Conservation (phyloP, 2,113 vertebrate species). For the Xiphophorus maculatus region DNA sequence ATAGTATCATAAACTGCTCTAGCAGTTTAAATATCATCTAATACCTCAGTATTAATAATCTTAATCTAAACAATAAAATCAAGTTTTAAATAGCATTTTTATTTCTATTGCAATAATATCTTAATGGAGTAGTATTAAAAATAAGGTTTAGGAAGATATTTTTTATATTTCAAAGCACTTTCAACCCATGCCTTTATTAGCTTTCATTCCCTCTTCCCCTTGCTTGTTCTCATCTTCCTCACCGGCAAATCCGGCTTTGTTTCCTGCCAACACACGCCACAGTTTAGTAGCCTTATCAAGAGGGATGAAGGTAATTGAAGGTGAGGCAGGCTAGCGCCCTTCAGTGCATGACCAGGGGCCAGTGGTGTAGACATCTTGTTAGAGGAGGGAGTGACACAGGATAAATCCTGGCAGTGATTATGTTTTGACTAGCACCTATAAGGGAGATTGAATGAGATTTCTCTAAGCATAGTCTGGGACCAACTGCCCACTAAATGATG, state of each 20-base stretch:
- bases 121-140: neutral
- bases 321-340: slow-evolving; percentile 50
- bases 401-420: slow-evolving; percentile 34
- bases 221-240: slow-evolving; percentile 47
- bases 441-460: slow-evolving; percentile 35
- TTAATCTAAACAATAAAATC: no score
- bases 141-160: neutral
- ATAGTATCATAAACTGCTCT: neutral
- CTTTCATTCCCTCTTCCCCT: slow-evolving; percentile 45
- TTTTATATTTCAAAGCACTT: slow-evolving; percentile 19
- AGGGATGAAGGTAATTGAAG: slow-evolving; percentile 76
- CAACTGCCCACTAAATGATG: slow-evolving; percentile 21
- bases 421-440: slow-evolving; percentile 51
- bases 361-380: slow-evolving; percentile 50
- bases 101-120: neutral
- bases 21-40: neutral
- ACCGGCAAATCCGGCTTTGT: slow-evolving; percentile 77
- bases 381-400: slow-evolving; percentile 25
- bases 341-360: slow-evolving; percentile 33
- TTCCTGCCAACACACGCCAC: slow-evolving; percentile 53
- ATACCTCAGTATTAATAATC: no score
- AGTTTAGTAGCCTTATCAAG: slow-evolving; percentile 75
- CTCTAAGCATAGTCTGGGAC: neutral
- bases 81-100: no score
- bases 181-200: slow-evolving; percentile 5